Conservation (phyloP, 1,140 invertebrate genomes). For the Drosophila ogumai region DNA sequence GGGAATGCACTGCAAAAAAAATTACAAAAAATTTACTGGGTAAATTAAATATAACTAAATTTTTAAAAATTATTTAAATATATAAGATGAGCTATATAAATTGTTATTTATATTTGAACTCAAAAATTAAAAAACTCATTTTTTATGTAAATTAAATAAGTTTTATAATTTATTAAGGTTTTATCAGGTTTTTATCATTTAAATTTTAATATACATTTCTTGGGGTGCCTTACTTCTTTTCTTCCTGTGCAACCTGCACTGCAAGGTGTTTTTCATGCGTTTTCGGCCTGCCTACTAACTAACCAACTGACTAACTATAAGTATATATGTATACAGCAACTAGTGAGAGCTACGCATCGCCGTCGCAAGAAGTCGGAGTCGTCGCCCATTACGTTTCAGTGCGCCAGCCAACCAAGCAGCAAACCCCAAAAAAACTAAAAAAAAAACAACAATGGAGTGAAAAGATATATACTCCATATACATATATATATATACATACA, state of each 20-base stretch:
- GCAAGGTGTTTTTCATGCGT: conserved; percentile 42
- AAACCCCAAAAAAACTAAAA: conserved; percentile 47
- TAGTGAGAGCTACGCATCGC: conserved; percentile 44
- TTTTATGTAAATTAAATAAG: too few relatives aligned
- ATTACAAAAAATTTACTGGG: neutral
- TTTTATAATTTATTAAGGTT: too few relatives aligned
- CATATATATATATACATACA: conserved; percentile 1
- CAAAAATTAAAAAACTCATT: too few relatives aligned
- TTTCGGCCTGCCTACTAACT: conserved; percentile 12
- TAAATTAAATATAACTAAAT: neutral
- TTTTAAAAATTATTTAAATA: too few relatives aligned
- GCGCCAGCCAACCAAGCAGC: conserved; percentile 78
- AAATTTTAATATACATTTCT: too few relatives aligned
- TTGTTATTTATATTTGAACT: too few relatives aligned
- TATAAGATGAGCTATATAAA: too few relatives aligned
- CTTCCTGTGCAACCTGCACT: conserved; percentile 12
- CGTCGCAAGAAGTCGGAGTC: conserved; percentile 60
- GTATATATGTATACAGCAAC: conserved; percentile 3
- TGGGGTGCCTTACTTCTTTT: neutral
- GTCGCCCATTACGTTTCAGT: conserved; percentile 80
- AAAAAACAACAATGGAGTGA: conserved; percentile 12
- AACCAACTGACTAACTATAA: conserved; percentile 15
- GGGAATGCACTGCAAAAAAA: neutral
- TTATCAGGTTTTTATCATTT: too few relatives aligned
- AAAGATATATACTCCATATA: conserved; percentile 14